phyloP scores from a whole-genome alignment of 2,888 invertebrate genomes.

The Acronicta aceris region DNA sequence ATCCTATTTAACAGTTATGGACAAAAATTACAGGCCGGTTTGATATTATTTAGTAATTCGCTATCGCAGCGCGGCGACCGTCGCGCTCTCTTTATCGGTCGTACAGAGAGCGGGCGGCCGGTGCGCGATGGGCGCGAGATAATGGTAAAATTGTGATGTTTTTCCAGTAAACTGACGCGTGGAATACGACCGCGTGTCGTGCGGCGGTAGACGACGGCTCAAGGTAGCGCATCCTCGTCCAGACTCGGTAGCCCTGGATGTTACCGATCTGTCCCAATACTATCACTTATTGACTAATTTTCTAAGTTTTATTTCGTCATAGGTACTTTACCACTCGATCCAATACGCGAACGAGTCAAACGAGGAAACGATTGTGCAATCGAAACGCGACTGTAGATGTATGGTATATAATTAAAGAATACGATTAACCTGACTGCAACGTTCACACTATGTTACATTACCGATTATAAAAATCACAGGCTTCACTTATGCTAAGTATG shows the following conservation, averaged over 20 bases:
- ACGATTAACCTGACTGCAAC: slow-evolving; percentile 72
- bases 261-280: slow-evolving; percentile 47
- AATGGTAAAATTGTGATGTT: slow-evolving; percentile 89
- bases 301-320: slow-evolving; percentile 56
- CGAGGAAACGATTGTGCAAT: slow-evolving; percentile 56
- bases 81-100: slow-evolving; percentile 85
- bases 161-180: slow-evolving; percentile 75
- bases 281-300: slow-evolving; percentile 53
- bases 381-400: slow-evolving; percentile 57
- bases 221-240: slow-evolving; percentile 52
- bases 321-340: slow-evolving; percentile 55
- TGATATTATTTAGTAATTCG: slow-evolving; percentile 66
- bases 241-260: slow-evolving; percentile 59
- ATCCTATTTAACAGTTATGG: slow-evolving; percentile 85
- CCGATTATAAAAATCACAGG: slow-evolving; percentile 82
- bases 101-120: slow-evolving; percentile 73
- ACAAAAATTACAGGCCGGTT: slow-evolving; percentile 85
- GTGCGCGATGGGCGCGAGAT: slow-evolving; percentile 78
- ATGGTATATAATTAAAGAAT: slow-evolving; percentile 61
- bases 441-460: slow-evolving; percentile 76
- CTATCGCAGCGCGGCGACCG: slow-evolving; percentile 78
- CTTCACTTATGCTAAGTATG: slow-evolving; percentile 87
- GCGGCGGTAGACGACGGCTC: slow-evolving; percentile 41
- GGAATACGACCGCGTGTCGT: slow-evolving; percentile 53
- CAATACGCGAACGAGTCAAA: slow-evolving; percentile 62